Base-by-base conservation (phyloP, 2,888 invertebrate genomes). In the Lithophane leautieri region DNA sequence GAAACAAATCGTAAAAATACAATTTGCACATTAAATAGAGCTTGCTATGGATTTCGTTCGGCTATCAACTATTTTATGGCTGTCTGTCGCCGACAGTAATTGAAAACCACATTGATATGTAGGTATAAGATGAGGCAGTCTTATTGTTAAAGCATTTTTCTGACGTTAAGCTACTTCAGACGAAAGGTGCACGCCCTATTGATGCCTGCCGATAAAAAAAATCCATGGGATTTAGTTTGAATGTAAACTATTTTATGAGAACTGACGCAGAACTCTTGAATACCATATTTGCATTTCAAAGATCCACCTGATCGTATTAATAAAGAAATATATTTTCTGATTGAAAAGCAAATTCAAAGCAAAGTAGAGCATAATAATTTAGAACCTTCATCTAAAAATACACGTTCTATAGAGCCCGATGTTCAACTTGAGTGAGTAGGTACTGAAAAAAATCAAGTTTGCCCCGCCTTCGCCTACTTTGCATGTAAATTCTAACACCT, bases 401-500 rank as follows among this genome's bases (percentile, higher is more conserved):
- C 56, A 47, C 56, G 28, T 73, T 68, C 22, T 83, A 73, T 67
- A 63, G 60, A 73, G 63, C 66, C 67, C 56, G 60, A 69, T 73
- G 61, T 68, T 77, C 60, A 69, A 60, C 25, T 74, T 74, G 77
- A 75, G 76, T 69, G 75, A 71, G 62, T n/a, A n/a, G n/a, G n/a
- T 63, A 73, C 65, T 74, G 66, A 71, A 85, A 84, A 82, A 82
- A 87, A 88, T 78, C 80, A 81, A 87, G 78, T 77, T 71, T 83
- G 61, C 76, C 47, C 79, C 79, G 76, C 69, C 70, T 86, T 84
- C 61, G 67, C 62, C 80, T 85, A 84, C 82, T 88, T 87, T 83
- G 61, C 83, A 88, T 90, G 86, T 87, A 90, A 89, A 89, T 89
- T 87, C 82, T 76, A 69, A 73, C 83, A 73, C 68, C 76, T 81